Conservation (phyloP, 2,888 invertebrate species). For the Mystacides longicornis region DNA sequence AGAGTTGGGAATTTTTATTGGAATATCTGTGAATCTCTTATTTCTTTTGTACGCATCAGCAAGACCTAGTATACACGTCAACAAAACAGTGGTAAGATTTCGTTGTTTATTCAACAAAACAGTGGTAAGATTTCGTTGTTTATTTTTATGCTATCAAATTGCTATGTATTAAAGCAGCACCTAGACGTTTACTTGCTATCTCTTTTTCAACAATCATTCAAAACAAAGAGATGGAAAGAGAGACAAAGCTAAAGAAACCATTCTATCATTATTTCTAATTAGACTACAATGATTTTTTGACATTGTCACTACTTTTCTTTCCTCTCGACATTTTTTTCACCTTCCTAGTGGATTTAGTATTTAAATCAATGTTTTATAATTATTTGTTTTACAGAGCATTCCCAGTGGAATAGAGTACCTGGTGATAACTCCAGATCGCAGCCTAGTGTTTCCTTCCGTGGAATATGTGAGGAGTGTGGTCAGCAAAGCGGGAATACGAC, state of each 20-base stretch:
- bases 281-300: no score
- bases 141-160: no score
- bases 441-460: slow-evolving; percentile 72
- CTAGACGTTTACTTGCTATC: no score
- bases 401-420: slow-evolving; percentile 43
- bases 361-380: not conserved
- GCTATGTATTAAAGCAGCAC: no score
- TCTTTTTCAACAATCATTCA: no score
- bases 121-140: no score
- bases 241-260: no score
- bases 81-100: slow-evolving; percentile 56
- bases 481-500: slow-evolving; percentile 60
- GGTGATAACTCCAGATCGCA: slow-evolving; percentile 61
- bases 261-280: no score
- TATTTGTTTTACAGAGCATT: slow-evolving; percentile 32
- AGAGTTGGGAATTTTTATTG: slow-evolving; percentile 81
- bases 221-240: no score
- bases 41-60: slow-evolving; percentile 81
- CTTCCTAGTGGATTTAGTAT: no score
- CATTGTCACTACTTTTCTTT: no score
- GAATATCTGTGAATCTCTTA: slow-evolving; percentile 69
- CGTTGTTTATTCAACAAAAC: slow-evolving; percentile 61
- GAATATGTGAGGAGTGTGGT: slow-evolving; percentile 68
- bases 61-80: slow-evolving; percentile 67
- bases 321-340: no score